Conservation (phyloP, 2,113 vertebrate genomes). For the Crotalus helleri region DNA sequence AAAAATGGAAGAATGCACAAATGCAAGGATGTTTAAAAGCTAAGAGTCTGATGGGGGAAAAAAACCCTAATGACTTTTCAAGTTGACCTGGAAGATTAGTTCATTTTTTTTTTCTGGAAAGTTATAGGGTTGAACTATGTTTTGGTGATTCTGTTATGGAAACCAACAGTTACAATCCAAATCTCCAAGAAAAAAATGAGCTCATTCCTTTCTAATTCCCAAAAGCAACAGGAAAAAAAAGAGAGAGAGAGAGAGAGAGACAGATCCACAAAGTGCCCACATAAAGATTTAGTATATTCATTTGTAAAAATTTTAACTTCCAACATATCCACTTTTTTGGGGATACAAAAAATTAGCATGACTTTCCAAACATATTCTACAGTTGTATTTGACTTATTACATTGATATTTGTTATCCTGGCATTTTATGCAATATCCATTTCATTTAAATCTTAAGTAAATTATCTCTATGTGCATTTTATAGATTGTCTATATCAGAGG, state of each 20-base stretch:
- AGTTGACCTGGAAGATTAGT: neutral
- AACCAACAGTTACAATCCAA: neutral
- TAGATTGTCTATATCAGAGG: neutral
- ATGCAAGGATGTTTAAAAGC: neutral
- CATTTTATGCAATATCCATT: neutral
- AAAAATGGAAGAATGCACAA: neutral
- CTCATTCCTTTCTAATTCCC: neutral
- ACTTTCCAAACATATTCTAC: neutral
- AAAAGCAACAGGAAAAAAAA: neutral
- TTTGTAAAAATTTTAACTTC: neutral
- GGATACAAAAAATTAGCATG: neutral
- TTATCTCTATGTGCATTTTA: neutral
- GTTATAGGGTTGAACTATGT: neutral
- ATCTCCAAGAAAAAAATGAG: neutral
- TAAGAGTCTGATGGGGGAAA: neutral
- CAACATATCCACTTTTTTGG: neutral
- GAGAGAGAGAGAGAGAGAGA: too few species aligned
- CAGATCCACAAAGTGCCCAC: neutral
- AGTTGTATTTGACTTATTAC: neutral
- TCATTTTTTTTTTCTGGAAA: neutral
- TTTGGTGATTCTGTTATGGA: neutral
- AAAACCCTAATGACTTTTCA: neutral
- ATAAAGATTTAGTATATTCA: neutral
- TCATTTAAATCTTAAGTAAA: neutral
- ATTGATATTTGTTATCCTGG: neutral